Evolutionary conservation across 35 echinoderm and acorn worm genomes (phyloP).

Genomic region (Heliocidaris erythrogramma): DNA sequence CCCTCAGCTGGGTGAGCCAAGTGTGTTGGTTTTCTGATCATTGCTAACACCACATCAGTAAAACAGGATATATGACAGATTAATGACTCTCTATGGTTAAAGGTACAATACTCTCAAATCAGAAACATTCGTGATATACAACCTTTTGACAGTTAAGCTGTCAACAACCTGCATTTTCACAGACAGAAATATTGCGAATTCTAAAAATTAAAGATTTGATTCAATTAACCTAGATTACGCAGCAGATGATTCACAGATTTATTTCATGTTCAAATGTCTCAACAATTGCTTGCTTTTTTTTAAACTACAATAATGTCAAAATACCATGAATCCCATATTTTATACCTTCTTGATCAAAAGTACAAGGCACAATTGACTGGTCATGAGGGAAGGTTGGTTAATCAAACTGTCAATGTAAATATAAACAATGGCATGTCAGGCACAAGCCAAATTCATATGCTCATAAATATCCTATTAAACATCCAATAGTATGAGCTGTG

Average conservation of each 20-base stretch:
- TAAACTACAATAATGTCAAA: too few relatives aligned
- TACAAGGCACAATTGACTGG: background rate
- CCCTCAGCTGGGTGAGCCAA: background rate
- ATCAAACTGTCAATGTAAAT: background rate
- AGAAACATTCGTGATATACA: too few relatives aligned
- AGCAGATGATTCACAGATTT: too few relatives aligned
- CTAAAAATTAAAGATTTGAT: too few relatives aligned
- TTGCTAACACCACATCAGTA: background rate
- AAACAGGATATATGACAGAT: background rate
- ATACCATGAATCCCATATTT: too few relatives aligned
- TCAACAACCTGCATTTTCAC: too few relatives aligned
- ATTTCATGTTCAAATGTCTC: too few relatives aligned
- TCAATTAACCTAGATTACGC: too few relatives aligned
- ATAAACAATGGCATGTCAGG: background rate
- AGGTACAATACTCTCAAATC: background rate
- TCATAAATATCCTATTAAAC: constrained; percentile 13
- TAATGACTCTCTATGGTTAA: background rate
- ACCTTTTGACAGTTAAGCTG: too few relatives aligned
- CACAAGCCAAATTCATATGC: background rate
- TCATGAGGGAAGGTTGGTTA: background rate
- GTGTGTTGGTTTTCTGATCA: background rate
- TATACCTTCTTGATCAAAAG: background rate
- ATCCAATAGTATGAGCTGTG: background rate
- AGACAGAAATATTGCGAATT: too few relatives aligned
- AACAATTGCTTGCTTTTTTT: too few relatives aligned